Evolutionary conservation across 2,797 vertebrate species (phyloP).

Genomic region (Neosilurus mollespiculum): DNA sequence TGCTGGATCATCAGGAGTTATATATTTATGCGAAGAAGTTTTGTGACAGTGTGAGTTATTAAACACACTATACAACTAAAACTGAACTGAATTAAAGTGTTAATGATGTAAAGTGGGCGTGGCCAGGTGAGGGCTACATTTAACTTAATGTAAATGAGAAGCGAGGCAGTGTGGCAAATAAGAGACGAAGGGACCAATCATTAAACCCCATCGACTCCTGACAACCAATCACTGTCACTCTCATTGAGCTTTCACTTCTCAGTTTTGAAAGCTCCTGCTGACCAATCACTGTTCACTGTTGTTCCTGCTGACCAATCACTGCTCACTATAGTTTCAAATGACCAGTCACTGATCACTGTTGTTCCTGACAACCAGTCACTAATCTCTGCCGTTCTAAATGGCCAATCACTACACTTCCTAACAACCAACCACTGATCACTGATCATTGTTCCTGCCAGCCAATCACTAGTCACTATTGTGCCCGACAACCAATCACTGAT

Average conservation of each 20-base stretch:
- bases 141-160: neutral
- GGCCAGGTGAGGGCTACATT: neutral
- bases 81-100: neutral
- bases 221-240: neutral
- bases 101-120: neutral
- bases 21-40: neutral
- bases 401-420: no score
- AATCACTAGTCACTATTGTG: neutral
- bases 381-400: no score
- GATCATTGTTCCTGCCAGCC: no score
- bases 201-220: neutral
- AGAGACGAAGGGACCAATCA: neutral
- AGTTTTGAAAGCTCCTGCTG: no score
- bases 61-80: neutral
- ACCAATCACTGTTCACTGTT: neutral
- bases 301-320: no score
- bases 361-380: no score
- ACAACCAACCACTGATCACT: no score
- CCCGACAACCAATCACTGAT: neutral
- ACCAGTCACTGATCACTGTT: no score
- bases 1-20: neutral
- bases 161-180: neutral
- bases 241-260: no score
- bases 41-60: neutral
- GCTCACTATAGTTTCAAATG: no score